Base-by-base conservation (phyloP, 1,140 invertebrate species). In the Oreohelix idahoensis region DNA sequence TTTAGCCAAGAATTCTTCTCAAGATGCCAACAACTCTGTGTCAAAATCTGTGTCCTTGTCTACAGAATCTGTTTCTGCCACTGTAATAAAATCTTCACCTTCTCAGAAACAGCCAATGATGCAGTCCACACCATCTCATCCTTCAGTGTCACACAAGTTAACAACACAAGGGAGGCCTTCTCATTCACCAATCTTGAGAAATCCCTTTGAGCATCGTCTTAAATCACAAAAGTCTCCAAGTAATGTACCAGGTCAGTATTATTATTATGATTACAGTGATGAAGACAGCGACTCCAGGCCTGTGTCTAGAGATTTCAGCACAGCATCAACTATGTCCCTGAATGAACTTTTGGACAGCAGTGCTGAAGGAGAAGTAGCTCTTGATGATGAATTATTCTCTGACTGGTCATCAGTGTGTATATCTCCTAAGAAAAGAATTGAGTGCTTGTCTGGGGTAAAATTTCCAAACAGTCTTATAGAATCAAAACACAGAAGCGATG, bases 251-350 rank as follows among this genome's bases (percentile, higher is more conserved):
- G 85, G 85, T 70, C 87, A 89, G 81, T 90, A 90, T 81, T 90
- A 89, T 77, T 90, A 89, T 79, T 90, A 91, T 83, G 90, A 91
- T 51, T 91, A 89, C 84, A 91, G 89, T 84, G 89, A 90, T 84
- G 89, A 90, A 76, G 89, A 91, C 71, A 89, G 87, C 84, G 90
- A 91, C 83, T 86, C 88, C 45, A 79, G 89, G n/a, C 87, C 87
- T 38, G 81, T 88, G 51, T 89, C 89, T 15, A 84, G 84, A 70
- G 86, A 90, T 36, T 88, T 86, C 58, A 89, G 87, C 79, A 84
- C 84, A 17, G 88, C 87, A 39, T 90, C 90, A 10, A 88, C 88
- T 0, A 84, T 89, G 58, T 91, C 90, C 8, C 84, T 90, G 17
- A 90, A 89, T 73, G 90, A 91, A 84, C 79, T 91, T 32, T 77